A percentile compares a stretch with the other conserved stretches of the same genome.
phyloP scores from a whole-genome alignment of 92 coral and sea anemone species.

The Parazoanthus swiftii region DNA sequence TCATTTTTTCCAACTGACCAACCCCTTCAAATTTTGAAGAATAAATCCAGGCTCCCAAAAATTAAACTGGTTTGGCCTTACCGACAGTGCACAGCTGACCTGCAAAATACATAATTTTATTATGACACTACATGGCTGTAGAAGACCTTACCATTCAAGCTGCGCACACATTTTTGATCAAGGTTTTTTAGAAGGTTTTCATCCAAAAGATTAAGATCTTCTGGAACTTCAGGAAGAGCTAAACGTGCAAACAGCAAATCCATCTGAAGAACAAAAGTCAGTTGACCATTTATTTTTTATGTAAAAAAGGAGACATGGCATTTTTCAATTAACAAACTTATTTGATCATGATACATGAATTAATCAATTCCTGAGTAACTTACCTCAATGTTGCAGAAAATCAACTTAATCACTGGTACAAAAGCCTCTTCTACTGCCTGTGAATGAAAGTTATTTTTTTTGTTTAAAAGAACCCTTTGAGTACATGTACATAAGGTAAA shows the following conservation, averaged over 20 bases:
- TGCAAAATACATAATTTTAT: neutral
- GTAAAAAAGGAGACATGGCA: too few species aligned
- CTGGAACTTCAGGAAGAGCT: conserved; percentile 96
- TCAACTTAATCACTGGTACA: conserved; percentile 95
- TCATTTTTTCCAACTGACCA: too few species aligned
- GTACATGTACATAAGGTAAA: too few species aligned
- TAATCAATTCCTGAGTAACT: neutral
- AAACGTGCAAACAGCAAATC: conserved; percentile 91
- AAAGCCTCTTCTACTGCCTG: conserved; percentile 97
- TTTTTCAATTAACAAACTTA: neutral
- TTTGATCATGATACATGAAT: too few species aligned
- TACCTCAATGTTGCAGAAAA: conserved; percentile 93
- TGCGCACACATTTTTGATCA: conserved; percentile 93
- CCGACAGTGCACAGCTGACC: neutral
- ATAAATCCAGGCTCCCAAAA: too few species aligned
- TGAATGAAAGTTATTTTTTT: neutral
- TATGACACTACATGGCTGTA: neutral
- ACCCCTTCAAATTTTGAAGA: neutral
- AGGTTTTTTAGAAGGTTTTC: conserved; percentile 83
- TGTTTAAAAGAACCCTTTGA: too few species aligned
- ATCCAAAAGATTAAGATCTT: conserved; percentile 79
- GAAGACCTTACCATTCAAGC: conserved; percentile 74
- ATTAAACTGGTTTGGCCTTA: too few species aligned
- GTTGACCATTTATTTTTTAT: neutral
- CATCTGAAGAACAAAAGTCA: conserved; percentile 54